phyloP scores from a whole-genome alignment of 2,797 vertebrate species.

The Tokudaia muenninki region DNA sequence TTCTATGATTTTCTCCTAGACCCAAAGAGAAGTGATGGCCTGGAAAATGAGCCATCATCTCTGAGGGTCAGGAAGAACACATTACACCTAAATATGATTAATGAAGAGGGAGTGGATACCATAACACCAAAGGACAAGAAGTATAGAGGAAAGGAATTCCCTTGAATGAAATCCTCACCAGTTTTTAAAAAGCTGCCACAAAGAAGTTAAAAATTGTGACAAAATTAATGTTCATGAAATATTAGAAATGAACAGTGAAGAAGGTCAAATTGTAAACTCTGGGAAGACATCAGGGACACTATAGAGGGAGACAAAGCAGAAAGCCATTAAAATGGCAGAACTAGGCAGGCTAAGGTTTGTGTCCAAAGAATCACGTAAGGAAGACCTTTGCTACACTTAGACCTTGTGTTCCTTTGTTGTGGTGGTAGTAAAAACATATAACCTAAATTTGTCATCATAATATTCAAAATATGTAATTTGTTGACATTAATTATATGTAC shows the following conservation, averaged over 20 bases:
- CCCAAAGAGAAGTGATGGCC: neutral
- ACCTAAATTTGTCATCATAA: slow-evolving; percentile 1
- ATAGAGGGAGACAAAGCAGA: neutral
- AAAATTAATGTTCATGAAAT: neutral
- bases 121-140: neutral
- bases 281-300: neutral
- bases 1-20: neutral
- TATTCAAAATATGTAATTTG: neutral
- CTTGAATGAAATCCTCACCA: neutral
- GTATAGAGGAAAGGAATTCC: neutral
- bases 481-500: neutral
- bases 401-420: neutral
- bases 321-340: neutral
- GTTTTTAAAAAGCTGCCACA: neutral
- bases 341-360: neutral
- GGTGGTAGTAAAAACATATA: neutral
- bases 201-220: neutral
- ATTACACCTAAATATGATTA: neutral
- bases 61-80: neutral
- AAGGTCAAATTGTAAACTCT: neutral
- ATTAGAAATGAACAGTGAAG: neutral
- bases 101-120: neutral
- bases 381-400: neutral
- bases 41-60: neutral
- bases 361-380: neutral